Conservation (phyloP, 2,797 vertebrate species). For the Neostethus bicornis region DNA sequence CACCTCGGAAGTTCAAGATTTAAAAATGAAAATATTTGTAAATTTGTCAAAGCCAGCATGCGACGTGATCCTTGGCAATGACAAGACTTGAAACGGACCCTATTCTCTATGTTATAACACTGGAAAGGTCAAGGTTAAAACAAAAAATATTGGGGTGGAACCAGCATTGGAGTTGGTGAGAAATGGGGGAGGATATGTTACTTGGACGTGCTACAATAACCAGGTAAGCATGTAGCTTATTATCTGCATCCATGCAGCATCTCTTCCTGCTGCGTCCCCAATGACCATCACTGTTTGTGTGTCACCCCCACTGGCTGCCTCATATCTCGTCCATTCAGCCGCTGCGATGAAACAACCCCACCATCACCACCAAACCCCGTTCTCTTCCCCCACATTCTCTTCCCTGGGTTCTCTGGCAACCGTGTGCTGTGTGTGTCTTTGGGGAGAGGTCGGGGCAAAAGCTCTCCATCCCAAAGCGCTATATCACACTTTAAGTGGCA, state of each 20-base stretch:
- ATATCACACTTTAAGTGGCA: constrained; percentile 74
- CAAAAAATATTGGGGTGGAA: no score
- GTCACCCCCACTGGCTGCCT: constrained; percentile 46
- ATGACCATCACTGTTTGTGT: constrained; percentile 59
- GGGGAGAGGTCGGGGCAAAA: constrained; percentile 7
- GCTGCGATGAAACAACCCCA: constrained; percentile 24
- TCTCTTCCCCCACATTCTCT: constrained; percentile 10
- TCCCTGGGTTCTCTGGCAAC: constrained; percentile 12
- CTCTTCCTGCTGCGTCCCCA: constrained; percentile 47
- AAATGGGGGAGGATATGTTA: constrained; percentile 19
- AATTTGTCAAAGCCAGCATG: no score
- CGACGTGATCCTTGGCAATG: no score
- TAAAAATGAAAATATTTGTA: no score
- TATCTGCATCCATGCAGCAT: constrained; percentile 54
- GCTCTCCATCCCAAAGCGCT: constrained; percentile 37
- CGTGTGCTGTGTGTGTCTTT: constrained; percentile 16
- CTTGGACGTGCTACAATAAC: constrained; percentile 39
- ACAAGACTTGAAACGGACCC: no score
- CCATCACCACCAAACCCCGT: no score
- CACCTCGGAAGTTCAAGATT: no score
- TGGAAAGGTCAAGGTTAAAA: no score
- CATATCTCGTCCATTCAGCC: constrained; percentile 59
- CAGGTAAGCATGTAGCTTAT: constrained; percentile 39
- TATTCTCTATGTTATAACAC: no score
- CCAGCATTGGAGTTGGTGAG: constrained; percentile 35